Evolutionary conservation across 2,797 vertebrate species (phyloP).

Genomic region (Neopelma chrysocephalum): DNA sequence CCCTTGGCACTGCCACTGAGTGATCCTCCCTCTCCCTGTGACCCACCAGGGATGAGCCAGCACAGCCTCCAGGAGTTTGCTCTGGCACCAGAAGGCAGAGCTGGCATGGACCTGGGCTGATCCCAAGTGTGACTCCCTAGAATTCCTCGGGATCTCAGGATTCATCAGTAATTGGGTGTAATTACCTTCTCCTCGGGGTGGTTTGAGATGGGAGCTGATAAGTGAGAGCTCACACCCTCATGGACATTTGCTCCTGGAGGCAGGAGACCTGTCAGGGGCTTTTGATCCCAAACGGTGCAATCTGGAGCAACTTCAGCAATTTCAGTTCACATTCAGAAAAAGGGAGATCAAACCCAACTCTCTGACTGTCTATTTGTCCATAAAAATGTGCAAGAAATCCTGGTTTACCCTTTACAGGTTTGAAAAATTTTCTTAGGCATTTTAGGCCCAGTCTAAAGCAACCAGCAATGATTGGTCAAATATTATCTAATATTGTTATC

Average conservation of each 20-base stretch:
- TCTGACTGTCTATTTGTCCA: neutral
- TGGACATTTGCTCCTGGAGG: neutral
- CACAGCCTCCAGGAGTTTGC: neutral
- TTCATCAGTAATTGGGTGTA: neutral
- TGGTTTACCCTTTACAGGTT: neutral
- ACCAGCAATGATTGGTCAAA: neutral
- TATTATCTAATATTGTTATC: neutral
- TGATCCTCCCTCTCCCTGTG: neutral
- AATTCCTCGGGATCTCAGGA: neutral
- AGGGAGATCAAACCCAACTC: neutral
- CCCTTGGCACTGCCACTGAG: neutral
- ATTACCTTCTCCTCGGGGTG: neutral
- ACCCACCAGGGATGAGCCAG: neutral
- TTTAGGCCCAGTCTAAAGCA: neutral
- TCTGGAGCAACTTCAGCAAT: neutral
- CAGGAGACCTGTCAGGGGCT: neutral
- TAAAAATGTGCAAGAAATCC: neutral
- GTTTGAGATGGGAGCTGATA: neutral
- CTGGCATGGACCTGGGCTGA: neutral
- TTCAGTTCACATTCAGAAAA: neutral
- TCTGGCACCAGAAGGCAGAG: neutral
- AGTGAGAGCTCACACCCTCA: rapidly evolving
- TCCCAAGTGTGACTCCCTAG: neutral
- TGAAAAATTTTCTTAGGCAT: neutral
- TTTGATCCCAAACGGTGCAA: neutral